These are phyloP conservation scores for Scylla paramamosain DNA, from an alignment of 1,140 invertebrate genomes.

Conservation along the genomic window DNA sequence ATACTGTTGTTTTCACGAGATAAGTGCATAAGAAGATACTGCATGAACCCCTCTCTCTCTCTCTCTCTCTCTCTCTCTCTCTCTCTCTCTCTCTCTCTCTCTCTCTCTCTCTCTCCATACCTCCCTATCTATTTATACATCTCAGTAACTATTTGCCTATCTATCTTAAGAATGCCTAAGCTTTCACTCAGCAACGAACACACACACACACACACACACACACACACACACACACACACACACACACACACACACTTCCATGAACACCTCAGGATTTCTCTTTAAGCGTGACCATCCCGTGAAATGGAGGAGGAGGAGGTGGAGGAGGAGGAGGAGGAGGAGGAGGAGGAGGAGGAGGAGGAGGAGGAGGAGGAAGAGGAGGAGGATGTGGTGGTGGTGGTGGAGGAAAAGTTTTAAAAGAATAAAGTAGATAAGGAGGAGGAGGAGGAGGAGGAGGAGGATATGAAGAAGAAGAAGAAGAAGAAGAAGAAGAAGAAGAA, in stretches of 20 bases:
- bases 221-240: slow-evolving; percentile 7
- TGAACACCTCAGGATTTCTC: too few relatives aligned
- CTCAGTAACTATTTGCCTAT: background rate
- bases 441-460: background rate
- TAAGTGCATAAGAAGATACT: too few relatives aligned
- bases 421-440: background rate
- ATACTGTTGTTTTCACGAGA: too few relatives aligned
- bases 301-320: background rate
- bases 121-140: background rate
- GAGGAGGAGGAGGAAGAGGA: too few relatives aligned
- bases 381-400: too few relatives aligned
- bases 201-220: slow-evolving; percentile 40
- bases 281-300: too few relatives aligned
- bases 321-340: background rate
- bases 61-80: too few relatives aligned
- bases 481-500: background rate
- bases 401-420: too few relatives aligned
- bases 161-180: background rate
- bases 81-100: too few relatives aligned
- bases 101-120: too few relatives aligned
- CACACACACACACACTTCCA: background rate
- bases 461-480: background rate
- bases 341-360: too few relatives aligned
- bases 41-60: too few relatives aligned
- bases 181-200: background rate